Percentiles rank a stretch among this genome's conserved stretches.
Conservation (phyloP, 2,113 vertebrate genomes). For the Erinaceus europaeus region DNA sequence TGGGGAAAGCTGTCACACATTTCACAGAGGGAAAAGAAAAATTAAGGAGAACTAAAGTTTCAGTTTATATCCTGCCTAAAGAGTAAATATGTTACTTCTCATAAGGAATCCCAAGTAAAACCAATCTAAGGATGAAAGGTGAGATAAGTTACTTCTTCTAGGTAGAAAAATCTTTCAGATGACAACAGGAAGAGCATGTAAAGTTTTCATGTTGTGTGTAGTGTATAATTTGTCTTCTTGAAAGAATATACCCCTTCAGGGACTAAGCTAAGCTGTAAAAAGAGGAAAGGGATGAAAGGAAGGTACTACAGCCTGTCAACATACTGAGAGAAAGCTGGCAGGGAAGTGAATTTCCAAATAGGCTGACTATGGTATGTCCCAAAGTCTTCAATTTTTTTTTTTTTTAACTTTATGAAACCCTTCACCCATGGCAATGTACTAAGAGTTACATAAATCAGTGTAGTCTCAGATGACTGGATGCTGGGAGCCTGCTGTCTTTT, state of each 20-base stretch:
- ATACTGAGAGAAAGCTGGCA: constrained; percentile 72
- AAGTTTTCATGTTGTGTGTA: constrained; percentile 75
- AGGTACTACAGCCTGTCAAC: constrained; percentile 80
- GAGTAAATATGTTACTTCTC: constrained; percentile 31
- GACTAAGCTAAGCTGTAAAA: constrained; percentile 79
- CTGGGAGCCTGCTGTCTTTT: constrained; percentile 61
- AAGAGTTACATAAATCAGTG: constrained; percentile 75
- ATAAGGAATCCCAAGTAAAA: constrained; percentile 44
- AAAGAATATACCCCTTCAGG: constrained; percentile 82
- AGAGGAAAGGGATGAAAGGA: constrained; percentile 83
- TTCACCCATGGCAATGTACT: constrained; percentile 65
- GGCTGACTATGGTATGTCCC: constrained; percentile 69
- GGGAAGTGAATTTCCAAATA: constrained; percentile 72
- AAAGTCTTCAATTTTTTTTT: constrained; percentile 76
- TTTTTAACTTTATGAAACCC: constrained; percentile 79
- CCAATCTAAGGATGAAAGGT: constrained; percentile 61
- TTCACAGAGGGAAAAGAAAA: constrained; percentile 50
- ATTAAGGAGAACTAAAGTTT: constrained; percentile 29
- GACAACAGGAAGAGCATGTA: constrained; percentile 73
- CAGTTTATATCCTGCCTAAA: not conserved
- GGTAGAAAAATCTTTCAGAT: constrained; percentile 76
- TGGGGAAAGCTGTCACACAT: constrained; percentile 36
- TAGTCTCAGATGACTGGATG: constrained; percentile 70
- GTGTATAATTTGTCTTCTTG: constrained; percentile 79
- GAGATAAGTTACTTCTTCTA: constrained; percentile 64